Percentiles rank a stretch among this genome's conserved stretches.
These are phyloP conservation scores for Lysandra bellargus DNA, from an alignment of 2,888 invertebrate genomes.

Conservation along the genomic window DNA sequence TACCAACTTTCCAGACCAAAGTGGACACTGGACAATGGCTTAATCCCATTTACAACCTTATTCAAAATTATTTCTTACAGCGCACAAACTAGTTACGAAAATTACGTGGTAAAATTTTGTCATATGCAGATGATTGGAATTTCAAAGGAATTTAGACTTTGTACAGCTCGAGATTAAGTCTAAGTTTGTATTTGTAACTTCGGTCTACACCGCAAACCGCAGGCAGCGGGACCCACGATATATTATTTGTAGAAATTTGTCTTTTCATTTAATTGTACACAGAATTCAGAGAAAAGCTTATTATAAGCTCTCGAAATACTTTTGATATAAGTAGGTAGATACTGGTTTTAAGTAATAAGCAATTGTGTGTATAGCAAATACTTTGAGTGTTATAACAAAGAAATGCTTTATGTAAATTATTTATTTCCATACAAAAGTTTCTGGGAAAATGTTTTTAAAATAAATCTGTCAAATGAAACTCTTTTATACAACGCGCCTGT, in stretches of 20 bases:
- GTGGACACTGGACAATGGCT: not conserved
- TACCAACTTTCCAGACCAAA: no score
- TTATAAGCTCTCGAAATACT: not conserved
- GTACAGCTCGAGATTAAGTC: constrained; percentile 24
- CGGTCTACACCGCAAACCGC: constrained; percentile 55
- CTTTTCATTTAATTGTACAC: constrained; percentile 33
- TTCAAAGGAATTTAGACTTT: constrained; percentile 32
- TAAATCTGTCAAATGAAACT: not conserved
- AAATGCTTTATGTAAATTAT: not conserved
- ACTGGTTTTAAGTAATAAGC: not conserved
- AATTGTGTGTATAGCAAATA: not conserved
- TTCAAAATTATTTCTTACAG: constrained; percentile 8
- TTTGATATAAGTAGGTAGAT: not conserved
- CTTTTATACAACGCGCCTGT: constrained; percentile 2
- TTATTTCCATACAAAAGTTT: not conserved
- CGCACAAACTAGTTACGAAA: constrained; percentile 25
- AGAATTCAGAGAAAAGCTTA: constrained; percentile 6
- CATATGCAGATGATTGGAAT: not conserved
- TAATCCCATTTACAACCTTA: not conserved
- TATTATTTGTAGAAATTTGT: constrained; percentile 54
- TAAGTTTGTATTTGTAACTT: constrained; percentile 34
- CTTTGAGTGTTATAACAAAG: not conserved
- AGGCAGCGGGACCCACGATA: constrained; percentile 61
- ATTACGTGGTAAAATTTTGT: constrained; percentile 38
- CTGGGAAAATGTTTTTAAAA: not conserved